phyloP scores from a whole-genome alignment of 30 jellyfish, hydroid and myxozoan species.

The Aurelia coerulea region DNA sequence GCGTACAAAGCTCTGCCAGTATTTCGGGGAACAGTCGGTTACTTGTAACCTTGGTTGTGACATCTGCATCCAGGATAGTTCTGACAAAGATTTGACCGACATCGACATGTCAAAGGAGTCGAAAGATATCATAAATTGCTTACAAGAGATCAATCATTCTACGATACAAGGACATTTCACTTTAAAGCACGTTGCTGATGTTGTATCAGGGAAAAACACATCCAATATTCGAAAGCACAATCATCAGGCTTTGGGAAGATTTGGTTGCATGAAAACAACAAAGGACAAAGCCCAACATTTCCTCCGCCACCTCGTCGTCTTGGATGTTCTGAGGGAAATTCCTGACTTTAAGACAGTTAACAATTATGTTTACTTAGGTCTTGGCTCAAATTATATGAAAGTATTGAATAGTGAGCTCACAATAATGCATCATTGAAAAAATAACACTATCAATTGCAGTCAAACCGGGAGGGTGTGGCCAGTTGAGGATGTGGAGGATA shows the following conservation, averaged over 20 bases:
- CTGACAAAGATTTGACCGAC: background rate
- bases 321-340: background rate
- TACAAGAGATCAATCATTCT: background rate
- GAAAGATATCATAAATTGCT: background rate
- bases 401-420: background rate
- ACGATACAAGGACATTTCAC: background rate
- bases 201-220: background rate
- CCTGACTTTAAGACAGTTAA: background rate
- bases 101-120: background rate
- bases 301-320: background rate
- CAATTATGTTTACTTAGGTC: background rate
- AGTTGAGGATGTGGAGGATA: too few species aligned
- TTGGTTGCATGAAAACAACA: background rate
- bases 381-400: background rate
- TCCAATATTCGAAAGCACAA: background rate
- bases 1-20: background rate
- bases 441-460: background rate
- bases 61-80: background rate
- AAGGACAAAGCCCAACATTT: background rate
- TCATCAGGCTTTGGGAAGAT: background rate
- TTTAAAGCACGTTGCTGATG: background rate
- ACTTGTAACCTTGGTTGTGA: constrained; percentile 1
- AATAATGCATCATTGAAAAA: background rate
- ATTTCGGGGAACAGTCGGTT: too few species aligned
- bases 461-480: too few species aligned